Conservation (phyloP, 2,113 vertebrate genomes). For the Sphaerodactylus townsendi region DNA sequence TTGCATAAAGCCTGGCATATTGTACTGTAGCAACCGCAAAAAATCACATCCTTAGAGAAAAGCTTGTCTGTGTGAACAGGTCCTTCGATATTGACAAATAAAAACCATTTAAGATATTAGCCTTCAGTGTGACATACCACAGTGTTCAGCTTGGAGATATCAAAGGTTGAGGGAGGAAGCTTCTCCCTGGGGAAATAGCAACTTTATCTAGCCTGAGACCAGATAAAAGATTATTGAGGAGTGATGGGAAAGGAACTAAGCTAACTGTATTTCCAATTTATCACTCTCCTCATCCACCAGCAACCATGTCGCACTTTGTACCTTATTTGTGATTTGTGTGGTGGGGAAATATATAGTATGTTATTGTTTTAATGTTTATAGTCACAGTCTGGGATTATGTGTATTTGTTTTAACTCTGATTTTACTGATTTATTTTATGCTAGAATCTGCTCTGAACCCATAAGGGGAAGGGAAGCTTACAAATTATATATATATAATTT, state of each 20-base stretch:
- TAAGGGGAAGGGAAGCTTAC: too few relatives aligned
- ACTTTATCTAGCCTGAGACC: conserved; percentile 53
- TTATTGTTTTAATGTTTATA: too few relatives aligned
- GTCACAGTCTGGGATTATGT: too few relatives aligned
- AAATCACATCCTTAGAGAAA: background rate
- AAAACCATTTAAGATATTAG: background rate
- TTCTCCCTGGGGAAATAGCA: conserved; percentile 47
- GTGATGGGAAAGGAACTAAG: conserved; percentile 45
- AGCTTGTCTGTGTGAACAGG: background rate
- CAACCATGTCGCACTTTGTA: background rate
- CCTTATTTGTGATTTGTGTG: conserved; percentile 1
- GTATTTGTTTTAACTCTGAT: too few relatives aligned
- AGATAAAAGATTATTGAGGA: conserved; percentile 55
- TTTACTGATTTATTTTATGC: too few relatives aligned
- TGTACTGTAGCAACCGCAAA: background rate
- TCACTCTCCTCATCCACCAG: conserved; percentile 37
- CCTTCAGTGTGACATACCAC: background rate
- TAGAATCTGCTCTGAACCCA: too few relatives aligned
- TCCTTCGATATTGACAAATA: background rate
- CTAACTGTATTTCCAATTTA: conserved; percentile 47
- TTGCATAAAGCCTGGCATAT: background rate
- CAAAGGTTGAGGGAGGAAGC: background rate
- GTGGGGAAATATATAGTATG: conserved; percentile 12
- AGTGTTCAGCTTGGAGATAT: background rate
- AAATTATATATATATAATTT: accelerated